Evolutionary conservation across 2,888 invertebrate genomes (phyloP).

Genomic region (Emesis russula): DNA sequence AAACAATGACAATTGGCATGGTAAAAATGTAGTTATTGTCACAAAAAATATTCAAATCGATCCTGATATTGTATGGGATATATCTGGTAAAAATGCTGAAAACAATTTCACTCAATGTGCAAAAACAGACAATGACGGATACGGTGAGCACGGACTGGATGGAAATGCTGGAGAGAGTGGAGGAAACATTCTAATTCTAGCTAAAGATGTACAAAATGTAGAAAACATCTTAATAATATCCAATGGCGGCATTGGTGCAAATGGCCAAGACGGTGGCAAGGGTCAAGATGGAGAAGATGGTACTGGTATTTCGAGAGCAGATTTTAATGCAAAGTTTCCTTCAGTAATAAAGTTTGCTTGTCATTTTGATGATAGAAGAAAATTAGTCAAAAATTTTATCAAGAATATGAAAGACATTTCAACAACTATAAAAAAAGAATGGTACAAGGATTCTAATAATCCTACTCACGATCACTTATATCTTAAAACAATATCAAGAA

Average conservation of each 20-base stretch:
- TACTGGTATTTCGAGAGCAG: constrained; percentile 27
- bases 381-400: background rate
- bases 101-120: constrained; percentile 18
- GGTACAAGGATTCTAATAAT: constrained; percentile 22
- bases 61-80: constrained; percentile 29
- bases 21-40: constrained; percentile 33
- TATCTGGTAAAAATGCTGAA: constrained; percentile 25
- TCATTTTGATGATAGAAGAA: background rate
- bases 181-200: constrained; percentile 27
- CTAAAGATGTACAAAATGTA: constrained; percentile 9
- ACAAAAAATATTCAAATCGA: constrained; percentile 24
- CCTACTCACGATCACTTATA: background rate
- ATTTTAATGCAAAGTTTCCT: constrained; percentile 35
- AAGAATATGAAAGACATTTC: constrained; percentile 35
- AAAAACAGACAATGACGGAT: constrained; percentile 19
- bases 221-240: constrained; percentile 19
- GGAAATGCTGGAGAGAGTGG: constrained; percentile 42
- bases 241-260: constrained; percentile 36
- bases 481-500: background rate
- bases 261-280: constrained; percentile 40
- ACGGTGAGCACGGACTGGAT: constrained; percentile 26
- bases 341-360: constrained; percentile 13
- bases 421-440: constrained; percentile 27
- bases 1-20: constrained; percentile 34
- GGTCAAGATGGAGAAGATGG: constrained; percentile 2